phyloP scores from a whole-genome alignment of 2,888 invertebrate species.

The Sinelater perroti region DNA sequence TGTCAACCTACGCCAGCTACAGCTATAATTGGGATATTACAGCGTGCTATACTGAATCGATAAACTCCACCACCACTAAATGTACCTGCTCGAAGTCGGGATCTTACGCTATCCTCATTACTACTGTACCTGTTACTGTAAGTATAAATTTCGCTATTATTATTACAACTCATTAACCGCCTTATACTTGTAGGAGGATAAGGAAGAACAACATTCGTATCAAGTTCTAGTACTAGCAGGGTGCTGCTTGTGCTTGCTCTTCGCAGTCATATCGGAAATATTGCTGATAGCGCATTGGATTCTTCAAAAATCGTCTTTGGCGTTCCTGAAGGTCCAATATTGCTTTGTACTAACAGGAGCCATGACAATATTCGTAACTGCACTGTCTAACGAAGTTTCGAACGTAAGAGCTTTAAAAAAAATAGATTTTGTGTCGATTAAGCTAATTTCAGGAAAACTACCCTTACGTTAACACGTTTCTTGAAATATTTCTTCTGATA shows the following conservation, averaged over 20 bases:
- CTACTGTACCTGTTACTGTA: slow-evolving; percentile 64
- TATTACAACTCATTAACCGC: slow-evolving; percentile 12
- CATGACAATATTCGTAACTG: slow-evolving; percentile 69
- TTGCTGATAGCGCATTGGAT: slow-evolving; percentile 59
- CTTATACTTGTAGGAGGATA: slow-evolving; percentile 17
- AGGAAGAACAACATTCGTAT: slow-evolving; percentile 42
- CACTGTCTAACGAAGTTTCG: slow-evolving; percentile 62
- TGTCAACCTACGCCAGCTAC: slow-evolving; percentile 61
- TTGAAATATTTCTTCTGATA: slow-evolving; percentile 72
- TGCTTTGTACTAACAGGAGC: slow-evolving; percentile 75
- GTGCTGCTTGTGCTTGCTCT: slow-evolving; percentile 64
- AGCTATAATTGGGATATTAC: slow-evolving; percentile 71
- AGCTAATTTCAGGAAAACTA: slow-evolving; percentile 65
- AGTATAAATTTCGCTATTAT: slow-evolving; percentile 51
- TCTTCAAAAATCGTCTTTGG: slow-evolving; percentile 22
- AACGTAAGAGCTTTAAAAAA: slow-evolving; percentile 56
- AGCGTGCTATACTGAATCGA: slow-evolving; percentile 64
- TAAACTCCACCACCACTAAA: slow-evolving; percentile 64
- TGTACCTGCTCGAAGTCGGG: slow-evolving; percentile 71
- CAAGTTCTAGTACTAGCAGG: slow-evolving; percentile 63
- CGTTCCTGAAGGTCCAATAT: slow-evolving; percentile 75
- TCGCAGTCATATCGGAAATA: slow-evolving; percentile 61
- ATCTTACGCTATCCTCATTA: slow-evolving; percentile 70
- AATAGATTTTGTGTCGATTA: neutral
- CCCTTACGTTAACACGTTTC: slow-evolving; percentile 67